Conservation (phyloP, 2,113 vertebrate genomes). For the Callopanchax toddi region DNA sequence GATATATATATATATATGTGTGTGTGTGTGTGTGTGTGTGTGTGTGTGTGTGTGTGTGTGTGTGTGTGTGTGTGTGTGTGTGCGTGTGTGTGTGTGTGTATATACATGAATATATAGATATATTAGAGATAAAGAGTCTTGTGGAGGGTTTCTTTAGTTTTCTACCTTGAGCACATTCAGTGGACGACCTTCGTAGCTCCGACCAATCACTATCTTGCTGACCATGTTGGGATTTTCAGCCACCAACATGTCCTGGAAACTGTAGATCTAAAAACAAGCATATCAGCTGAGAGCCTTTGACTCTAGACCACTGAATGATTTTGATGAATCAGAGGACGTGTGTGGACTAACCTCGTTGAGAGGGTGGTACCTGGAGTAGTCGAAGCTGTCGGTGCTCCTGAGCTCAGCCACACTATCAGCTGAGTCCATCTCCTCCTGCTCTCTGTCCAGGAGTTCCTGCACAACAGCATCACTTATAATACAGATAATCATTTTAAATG, state of each 20-base stretch:
- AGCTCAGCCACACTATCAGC: slow-evolving; percentile 36
- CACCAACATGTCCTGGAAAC: slow-evolving; percentile 88
- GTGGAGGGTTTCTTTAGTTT: background rate
- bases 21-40: no score
- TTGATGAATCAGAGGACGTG: background rate
- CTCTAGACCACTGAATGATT: background rate
- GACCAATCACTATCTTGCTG: slow-evolving; percentile 87
- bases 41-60: no score
- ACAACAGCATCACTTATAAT: background rate
- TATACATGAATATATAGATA: no score
- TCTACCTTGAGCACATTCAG: slow-evolving; percentile 89
- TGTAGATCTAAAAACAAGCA: slow-evolving; percentile 81
- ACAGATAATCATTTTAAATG: background rate
- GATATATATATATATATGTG: no score
- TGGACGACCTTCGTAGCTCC: slow-evolving; percentile 85
- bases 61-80: no score
- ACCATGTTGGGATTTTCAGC: slow-evolving; percentile 83
- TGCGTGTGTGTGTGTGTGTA: no score
- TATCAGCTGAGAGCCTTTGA: background rate
- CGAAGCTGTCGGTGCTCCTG: slow-evolving; percentile 77
- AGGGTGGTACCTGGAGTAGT: slow-evolving; percentile 85
- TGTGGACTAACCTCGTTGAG: slow-evolving; percentile 79
- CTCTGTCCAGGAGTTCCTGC: slow-evolving; percentile 83
- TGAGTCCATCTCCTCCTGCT: slow-evolving; percentile 79
- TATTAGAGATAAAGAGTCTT: no score